These are phyloP conservation scores for Gulo gulo DNA, from an alignment of 2,113 vertebrate genomes.

Conservation along the genomic window DNA sequence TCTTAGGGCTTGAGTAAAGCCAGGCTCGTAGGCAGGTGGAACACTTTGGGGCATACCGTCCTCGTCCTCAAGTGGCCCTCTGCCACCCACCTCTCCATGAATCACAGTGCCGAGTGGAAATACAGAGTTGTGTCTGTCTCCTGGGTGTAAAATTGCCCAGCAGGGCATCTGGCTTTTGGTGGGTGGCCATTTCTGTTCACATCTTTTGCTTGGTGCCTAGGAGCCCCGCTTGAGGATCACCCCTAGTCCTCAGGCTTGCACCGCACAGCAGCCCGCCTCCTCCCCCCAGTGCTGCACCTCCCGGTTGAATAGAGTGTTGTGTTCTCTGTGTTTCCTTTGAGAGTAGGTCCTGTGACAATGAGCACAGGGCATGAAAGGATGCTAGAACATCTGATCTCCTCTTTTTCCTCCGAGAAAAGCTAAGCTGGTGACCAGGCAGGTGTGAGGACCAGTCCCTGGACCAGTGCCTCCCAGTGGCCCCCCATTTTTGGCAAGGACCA, in stretches of 20 bases:
- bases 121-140: neutral
- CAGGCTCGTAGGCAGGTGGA: neutral
- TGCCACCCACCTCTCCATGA: neutral
- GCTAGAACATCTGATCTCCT: too few relatives aligned
- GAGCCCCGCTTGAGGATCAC: neutral
- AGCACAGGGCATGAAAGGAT: neutral
- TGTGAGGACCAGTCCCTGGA: neutral
- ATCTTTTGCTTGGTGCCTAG: neutral
- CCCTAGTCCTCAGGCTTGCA: neutral
- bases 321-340: neutral
- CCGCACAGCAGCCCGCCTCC: accelerated
- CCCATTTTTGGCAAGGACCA: neutral
- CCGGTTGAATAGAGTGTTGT: too few relatives aligned
- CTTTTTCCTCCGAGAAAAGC: neutral
- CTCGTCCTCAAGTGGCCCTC: neutral
- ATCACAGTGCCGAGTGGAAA: neutral
- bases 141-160: neutral
- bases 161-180: neutral
- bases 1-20: neutral
- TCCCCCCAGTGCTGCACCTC: neutral
- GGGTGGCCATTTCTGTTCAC: neutral
- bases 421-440: neutral
- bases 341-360: neutral
- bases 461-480: accelerated
- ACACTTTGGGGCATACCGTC: neutral